Base-by-base conservation (phyloP, 1,140 invertebrate genomes). In the Nomia melanderi region DNA sequence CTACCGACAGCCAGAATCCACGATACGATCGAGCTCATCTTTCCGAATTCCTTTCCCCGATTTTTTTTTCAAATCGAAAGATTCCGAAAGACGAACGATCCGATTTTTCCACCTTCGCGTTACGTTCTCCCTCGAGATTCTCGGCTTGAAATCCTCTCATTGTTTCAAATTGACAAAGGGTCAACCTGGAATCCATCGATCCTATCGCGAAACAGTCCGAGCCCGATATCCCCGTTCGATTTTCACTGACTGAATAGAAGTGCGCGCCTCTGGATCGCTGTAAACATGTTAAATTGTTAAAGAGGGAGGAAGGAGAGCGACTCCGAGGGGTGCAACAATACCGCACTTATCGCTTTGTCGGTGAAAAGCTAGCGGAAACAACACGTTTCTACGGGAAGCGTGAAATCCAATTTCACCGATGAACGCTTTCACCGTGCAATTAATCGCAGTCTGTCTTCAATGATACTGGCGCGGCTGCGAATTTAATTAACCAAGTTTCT, bases 331-430 rank as follows among this genome's bases (percentile, higher is more conserved):
- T 44, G 14, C 41, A 44, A 44, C 41, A 44, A 44, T 4, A 7
- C 11, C 25, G n/a, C 33, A 47, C 33, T 65, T 74, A 64, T 54
- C 27, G 25, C 14, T 27, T 12, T 2, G 23, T 9, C 7, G 14
- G 27, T 44, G 53, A 67, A 47, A 67, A 57, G n/a, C 50, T 27
- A 36, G 33, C 23, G 63, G 63, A 66, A 74, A 56, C 50, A 50
- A 56, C 50, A 50, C 41, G 65, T 47, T 39, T n/a, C 64, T 50
- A 20, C 6, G 53, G 31, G 20, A 7, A 3, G 7, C 56, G 44
- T 17, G 44, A 41, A 77, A 77, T 77, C 66, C 66, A 77, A 77
- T 77, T 77, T 77, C 66, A 60, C 57, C n/a, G 74, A 62, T 71
- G 66, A 70, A 62, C 65, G 54, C 66, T 3, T 14, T 31, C 56